phyloP scores from a whole-genome alignment of 2,797 vertebrate genomes.

The Kryptolebias ocellatus region DNA sequence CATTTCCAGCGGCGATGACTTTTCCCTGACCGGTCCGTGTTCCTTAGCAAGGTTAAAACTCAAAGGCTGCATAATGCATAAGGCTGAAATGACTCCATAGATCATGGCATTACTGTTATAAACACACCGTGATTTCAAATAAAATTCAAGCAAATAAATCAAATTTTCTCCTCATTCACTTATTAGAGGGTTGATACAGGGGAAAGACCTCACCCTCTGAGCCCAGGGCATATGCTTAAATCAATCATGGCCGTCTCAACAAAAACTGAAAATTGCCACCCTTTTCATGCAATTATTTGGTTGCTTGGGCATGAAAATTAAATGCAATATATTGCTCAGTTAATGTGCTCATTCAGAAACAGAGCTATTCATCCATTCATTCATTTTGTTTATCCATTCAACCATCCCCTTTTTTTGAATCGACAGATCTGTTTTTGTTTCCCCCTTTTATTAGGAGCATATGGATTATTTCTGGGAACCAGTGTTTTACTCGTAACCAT shows the following conservation, averaged over 20 bases:
- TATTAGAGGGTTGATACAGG: background rate
- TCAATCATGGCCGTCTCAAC: background rate
- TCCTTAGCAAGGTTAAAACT: constrained; percentile 32
- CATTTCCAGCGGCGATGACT: constrained; percentile 25
- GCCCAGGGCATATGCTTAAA: background rate
- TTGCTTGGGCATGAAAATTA: constrained; percentile 1
- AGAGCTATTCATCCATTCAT: constrained; percentile 5
- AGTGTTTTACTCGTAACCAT: background rate
- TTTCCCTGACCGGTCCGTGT: constrained; percentile 34
- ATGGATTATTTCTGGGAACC: constrained; percentile 7
- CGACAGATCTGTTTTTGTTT: constrained; percentile 1
- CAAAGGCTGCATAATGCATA: constrained; percentile 15
- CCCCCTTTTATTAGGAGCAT: background rate
- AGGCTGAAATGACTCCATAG: constrained; percentile 24
- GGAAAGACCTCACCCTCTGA: background rate
- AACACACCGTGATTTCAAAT: constrained; percentile 11
- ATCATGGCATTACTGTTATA: constrained; percentile 9
- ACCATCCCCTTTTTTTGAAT: background rate
- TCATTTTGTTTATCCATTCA: background rate
- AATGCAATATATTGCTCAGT: constrained; percentile 6
- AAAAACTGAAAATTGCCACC: constrained; percentile 3
- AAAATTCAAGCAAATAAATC: constrained; percentile 2
- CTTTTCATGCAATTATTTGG: constrained; percentile 11
- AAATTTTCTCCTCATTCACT: constrained; percentile 5
- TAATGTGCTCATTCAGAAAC: constrained; percentile 16